Conservation (phyloP, 2,797 vertebrate genomes). For the Chiroxiphia lanceolata region DNA sequence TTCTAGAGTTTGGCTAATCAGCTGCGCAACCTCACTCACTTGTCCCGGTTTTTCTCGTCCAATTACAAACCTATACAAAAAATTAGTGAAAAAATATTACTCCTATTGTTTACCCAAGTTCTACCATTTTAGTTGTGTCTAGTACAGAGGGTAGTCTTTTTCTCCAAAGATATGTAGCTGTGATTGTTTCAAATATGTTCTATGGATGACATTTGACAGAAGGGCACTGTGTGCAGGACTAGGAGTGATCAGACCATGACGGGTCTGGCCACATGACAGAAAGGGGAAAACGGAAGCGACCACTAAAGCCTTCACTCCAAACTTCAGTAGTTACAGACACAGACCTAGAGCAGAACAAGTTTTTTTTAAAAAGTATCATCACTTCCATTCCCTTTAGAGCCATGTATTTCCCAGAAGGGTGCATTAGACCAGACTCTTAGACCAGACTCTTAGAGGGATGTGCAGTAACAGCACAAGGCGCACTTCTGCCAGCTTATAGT, state of each 20-base stretch:
- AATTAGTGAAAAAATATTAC: neutral
- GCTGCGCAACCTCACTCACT: slow-evolving; percentile 94
- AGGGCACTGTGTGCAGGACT: neutral
- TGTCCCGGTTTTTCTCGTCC: slow-evolving; percentile 97
- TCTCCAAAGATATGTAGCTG: neutral
- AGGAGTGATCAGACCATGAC: neutral
- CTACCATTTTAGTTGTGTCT: neutral
- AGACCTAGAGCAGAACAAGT: neutral
- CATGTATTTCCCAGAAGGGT: neutral
- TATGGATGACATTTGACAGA: neutral
- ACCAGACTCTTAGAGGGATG: neutral
- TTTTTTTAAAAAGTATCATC: neutral
- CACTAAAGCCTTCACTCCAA: neutral
- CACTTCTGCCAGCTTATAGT: neutral
- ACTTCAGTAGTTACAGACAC: neutral
- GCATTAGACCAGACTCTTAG: neutral
- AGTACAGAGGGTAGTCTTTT: neutral
- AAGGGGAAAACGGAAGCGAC: neutral
- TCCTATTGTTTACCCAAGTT: neutral
- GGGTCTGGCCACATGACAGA: neutral
- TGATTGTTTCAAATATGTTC: neutral
- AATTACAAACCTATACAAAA: slow-evolving; percentile 89
- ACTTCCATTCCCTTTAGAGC: neutral
- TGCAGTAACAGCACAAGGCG: neutral
- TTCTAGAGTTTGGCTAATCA: slow-evolving; percentile 97